Evolutionary conservation across 64 coral and sea anemone genomes (phyloP).

Genomic region (Actinia tenebrosa): DNA sequence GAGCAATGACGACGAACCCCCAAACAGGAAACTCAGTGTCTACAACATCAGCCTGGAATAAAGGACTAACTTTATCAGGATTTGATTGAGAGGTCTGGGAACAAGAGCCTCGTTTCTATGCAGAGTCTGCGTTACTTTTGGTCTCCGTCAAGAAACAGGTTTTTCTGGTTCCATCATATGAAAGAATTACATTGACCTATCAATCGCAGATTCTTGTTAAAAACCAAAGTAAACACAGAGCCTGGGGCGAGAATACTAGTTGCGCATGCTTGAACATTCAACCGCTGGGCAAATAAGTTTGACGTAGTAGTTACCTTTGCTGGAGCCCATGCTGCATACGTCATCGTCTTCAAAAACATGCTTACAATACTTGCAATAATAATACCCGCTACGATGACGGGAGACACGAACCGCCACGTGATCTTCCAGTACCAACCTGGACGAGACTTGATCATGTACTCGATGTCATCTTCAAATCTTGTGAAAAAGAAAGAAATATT

Average conservation of each 20-base stretch:
- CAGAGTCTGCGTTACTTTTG: too few species aligned
- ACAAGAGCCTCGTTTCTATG: too few species aligned
- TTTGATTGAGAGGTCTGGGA: neutral
- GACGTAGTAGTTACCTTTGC: neutral
- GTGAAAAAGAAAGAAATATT: neutral
- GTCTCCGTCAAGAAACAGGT: neutral
- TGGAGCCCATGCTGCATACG: constrained; percentile 44
- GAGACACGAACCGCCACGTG: constrained; percentile 54
- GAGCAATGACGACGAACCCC: constrained; percentile 47
- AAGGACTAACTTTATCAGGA: neutral
- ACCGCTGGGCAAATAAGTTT: too few species aligned
- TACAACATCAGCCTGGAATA: constrained; percentile 46
- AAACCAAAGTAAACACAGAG: too few species aligned
- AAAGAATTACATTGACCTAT: too few species aligned
- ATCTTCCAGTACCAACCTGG: constrained; percentile 64
- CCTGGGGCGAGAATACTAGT: too few species aligned
- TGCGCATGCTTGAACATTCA: too few species aligned
- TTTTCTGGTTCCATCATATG: too few species aligned
- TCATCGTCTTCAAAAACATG: constrained; percentile 57
- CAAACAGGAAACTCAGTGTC: constrained; percentile 33
- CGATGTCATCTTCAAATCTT: constrained; percentile 82
- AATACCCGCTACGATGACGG: constrained; percentile 43
- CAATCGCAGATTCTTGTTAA: too few species aligned
- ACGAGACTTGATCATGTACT: constrained; percentile 57
- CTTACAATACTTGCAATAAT: constrained; percentile 64